Evolutionary conservation across 92 coral and sea anemone genomes (phyloP).

Genomic region (Porites lobata): DNA sequence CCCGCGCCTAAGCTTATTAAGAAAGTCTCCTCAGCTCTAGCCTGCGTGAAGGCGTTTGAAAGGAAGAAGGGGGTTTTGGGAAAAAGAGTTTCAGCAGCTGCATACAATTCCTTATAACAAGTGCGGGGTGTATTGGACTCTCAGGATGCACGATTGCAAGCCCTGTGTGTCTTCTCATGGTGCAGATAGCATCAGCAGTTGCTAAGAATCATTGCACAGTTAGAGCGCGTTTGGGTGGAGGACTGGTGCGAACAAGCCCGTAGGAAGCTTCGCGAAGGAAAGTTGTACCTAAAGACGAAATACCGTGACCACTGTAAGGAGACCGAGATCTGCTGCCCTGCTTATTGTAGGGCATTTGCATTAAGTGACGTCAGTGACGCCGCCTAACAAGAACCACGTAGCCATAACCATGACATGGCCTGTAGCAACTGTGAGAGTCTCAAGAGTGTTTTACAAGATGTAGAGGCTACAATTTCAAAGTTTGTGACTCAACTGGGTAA

Average conservation of each 20-base stretch:
- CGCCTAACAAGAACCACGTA: conserved; percentile 18
- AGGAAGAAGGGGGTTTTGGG: too few relatives aligned
- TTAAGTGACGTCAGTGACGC: conserved; percentile 38
- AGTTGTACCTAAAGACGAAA: conserved; percentile 56
- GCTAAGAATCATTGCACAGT: conserved; percentile 47
- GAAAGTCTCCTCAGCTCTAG: too few relatives aligned
- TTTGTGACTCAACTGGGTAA: conserved; percentile 17
- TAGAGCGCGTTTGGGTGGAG: conserved; percentile 58
- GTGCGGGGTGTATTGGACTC: too few relatives aligned
- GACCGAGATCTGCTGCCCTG: conserved; percentile 54
- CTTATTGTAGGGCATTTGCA: conserved; percentile 58
- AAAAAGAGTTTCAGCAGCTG: too few relatives aligned
- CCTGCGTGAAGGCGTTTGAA: too few relatives aligned
- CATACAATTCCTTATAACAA: too few relatives aligned
- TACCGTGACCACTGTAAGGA: conserved; percentile 66
- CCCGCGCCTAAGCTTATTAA: too few relatives aligned
- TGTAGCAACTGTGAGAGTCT: conserved; percentile 35
- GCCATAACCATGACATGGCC: conserved; percentile 30
- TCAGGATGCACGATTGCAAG: too few relatives aligned
- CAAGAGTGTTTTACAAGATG: neutral
- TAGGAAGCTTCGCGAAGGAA: conserved; percentile 40
- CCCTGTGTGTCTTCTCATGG: conserved; percentile 14
- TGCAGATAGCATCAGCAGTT: conserved; percentile 48
- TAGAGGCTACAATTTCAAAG: conserved; percentile 21
- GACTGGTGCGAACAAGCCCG: conserved; percentile 44